Evolutionary conservation across 2,888 invertebrate genomes (phyloP).

Genomic region (Oegoconia quadripuncta): DNA sequence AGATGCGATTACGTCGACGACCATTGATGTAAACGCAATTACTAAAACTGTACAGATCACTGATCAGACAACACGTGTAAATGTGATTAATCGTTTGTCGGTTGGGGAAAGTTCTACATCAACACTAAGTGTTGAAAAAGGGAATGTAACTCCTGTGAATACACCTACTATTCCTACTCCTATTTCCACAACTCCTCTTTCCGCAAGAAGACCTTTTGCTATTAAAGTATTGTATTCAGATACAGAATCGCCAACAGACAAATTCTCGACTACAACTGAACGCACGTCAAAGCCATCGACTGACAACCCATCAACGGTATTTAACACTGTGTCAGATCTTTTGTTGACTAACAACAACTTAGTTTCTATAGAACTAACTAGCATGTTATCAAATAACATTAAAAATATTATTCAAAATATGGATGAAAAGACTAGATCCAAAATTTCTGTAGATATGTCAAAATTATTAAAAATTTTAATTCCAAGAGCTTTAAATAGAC

Average conservation of each 20-base stretch:
- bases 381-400: constrained; percentile 74
- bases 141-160: constrained; percentile 48
- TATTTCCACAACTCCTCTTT: constrained; percentile 57
- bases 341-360: constrained; percentile 68
- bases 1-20: constrained; percentile 48
- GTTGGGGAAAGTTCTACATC: constrained; percentile 62
- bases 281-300: constrained; percentile 54
- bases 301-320: constrained; percentile 70
- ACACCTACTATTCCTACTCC: constrained; percentile 44
- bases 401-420: constrained; percentile 64
- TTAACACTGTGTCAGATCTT: constrained; percentile 72
- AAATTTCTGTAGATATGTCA: constrained; percentile 73
- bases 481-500: constrained; percentile 66
- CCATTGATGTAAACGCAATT: constrained; percentile 58
- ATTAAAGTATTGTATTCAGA: constrained; percentile 70
- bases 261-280: constrained; percentile 57
- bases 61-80: constrained; percentile 61
- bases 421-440: constrained; percentile 66
- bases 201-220: constrained; percentile 73
- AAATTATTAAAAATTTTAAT: constrained; percentile 72
- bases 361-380: constrained; percentile 74
- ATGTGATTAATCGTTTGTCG: constrained; percentile 71
- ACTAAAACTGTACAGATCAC: constrained; percentile 74
- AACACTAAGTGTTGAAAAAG: constrained; percentile 54
- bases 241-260: constrained; percentile 64